phyloP scores from a whole-genome alignment of 2,888 invertebrate species.

The Mallateleia sp. region DNA sequence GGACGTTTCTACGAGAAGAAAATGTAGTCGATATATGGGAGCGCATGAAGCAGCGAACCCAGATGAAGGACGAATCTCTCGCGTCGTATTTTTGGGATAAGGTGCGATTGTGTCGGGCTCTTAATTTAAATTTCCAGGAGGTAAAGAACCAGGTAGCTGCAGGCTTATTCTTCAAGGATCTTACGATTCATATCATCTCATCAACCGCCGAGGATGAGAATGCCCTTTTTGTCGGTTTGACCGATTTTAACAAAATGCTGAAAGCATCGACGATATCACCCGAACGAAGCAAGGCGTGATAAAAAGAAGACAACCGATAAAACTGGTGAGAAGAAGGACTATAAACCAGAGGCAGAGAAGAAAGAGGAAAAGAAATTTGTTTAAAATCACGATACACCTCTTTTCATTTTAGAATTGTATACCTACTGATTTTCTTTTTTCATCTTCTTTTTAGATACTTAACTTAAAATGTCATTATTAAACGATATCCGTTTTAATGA shows the following conservation, averaged over 20 bases:
- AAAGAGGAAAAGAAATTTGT: no score
- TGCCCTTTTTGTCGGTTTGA: constrained; percentile 2
- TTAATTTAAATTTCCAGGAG: constrained; percentile 47
- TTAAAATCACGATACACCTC: no score
- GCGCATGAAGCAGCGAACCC: constrained; percentile 49
- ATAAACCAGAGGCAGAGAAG: no score
- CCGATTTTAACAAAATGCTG: constrained; percentile 14
- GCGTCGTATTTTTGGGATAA: constrained; percentile 67
- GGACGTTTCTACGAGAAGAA: constrained; percentile 54
- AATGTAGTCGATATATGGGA: constrained; percentile 54
- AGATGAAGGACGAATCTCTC: constrained; percentile 51
- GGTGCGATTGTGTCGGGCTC: constrained; percentile 49
- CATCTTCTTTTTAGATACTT: no score
- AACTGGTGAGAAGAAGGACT: no score
- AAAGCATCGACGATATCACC: neutral
- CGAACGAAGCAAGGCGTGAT: no score
- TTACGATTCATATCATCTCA: constrained; percentile 40
- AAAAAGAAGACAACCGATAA: no score
- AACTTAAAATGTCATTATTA: no score
- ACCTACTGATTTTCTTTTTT: no score
- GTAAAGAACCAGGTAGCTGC: constrained; percentile 53
- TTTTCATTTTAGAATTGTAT: no score
- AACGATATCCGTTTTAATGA: no score
- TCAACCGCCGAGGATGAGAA: constrained; percentile 15
- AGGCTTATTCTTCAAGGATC: constrained; percentile 46